Percentiles rank a stretch among this genome's conserved stretches.
phyloP scores from a whole-genome alignment of 2,888 invertebrate species.

The Phyllotreta striolata region DNA sequence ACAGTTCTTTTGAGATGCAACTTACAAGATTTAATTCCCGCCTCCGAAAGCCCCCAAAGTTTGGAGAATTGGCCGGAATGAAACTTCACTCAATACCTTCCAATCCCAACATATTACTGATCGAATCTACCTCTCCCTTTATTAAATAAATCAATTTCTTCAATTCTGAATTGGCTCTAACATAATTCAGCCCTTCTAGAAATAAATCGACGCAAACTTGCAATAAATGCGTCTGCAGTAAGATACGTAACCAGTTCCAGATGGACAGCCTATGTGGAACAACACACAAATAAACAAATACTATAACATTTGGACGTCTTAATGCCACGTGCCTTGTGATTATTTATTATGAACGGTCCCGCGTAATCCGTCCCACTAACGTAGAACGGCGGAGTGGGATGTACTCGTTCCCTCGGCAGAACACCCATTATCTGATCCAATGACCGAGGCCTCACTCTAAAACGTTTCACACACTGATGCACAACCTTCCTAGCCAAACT shows the following conservation, averaged over 20 bases:
- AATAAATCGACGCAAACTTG: conserved; percentile 5
- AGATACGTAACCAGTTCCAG: conserved; percentile 12
- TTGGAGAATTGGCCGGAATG: conserved; percentile 1
- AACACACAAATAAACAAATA: conserved; percentile 20
- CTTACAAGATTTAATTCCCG: too few species aligned
- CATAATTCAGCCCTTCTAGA: conserved; percentile 5
- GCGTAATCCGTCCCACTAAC: too few species aligned
- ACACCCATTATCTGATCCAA: conserved; percentile 20
- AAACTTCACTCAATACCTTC: background rate
- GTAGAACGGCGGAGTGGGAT: conserved; percentile 21
- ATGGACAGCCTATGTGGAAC: conserved; percentile 14
- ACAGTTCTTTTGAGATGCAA: too few species aligned
- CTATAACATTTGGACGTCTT: conserved; percentile 11
- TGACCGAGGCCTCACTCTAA: conserved; percentile 22
- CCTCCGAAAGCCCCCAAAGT: background rate
- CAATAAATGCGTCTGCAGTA: conserved; percentile 10
- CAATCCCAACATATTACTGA: background rate
- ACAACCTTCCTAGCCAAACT: conserved; percentile 17
- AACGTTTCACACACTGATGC: conserved; percentile 29
- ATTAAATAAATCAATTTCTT: too few species aligned
- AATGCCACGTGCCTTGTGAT: too few species aligned
- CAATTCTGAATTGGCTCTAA: background rate
- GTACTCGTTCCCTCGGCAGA: conserved; percentile 26
- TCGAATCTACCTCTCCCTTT: background rate
- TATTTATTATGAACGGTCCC: too few species aligned